A percentile compares a stretch with the other conserved stretches of the same genome.
Conservation (phyloP, 2,113 vertebrate species). For the Aix galericulata region DNA sequence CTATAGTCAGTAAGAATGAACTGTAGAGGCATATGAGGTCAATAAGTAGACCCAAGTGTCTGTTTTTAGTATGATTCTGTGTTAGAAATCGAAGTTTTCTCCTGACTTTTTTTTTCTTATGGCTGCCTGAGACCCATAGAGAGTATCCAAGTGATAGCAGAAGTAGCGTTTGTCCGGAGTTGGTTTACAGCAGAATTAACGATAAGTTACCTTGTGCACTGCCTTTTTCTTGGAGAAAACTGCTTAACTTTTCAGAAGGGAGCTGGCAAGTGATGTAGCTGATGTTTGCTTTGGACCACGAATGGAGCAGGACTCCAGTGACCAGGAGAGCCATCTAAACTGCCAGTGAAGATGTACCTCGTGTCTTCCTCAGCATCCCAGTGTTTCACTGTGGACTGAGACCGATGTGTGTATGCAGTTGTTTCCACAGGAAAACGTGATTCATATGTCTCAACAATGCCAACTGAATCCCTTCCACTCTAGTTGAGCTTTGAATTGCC, state of each 20-base stretch:
- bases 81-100: background rate
- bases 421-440: background rate
- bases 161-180: background rate
- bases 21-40: background rate
- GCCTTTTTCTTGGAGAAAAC: background rate
- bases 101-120: background rate
- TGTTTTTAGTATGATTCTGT: background rate
- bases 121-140: background rate
- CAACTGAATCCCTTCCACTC: background rate
- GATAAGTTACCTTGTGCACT: background rate
- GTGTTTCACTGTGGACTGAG: background rate
- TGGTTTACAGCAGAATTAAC: background rate
- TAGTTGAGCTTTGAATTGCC: background rate
- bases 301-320: background rate
- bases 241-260: background rate
- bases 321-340: background rate
- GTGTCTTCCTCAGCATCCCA: background rate
- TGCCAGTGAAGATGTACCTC: background rate
- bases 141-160: background rate
- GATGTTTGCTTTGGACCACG: background rate
- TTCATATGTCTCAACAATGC: background rate
- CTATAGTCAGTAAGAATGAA: background rate
- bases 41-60: background rate
- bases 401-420: background rate
- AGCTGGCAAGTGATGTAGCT: background rate